Evolutionary conservation across 2,113 vertebrate species (phyloP).

Genomic region (Strix aluco): DNA sequence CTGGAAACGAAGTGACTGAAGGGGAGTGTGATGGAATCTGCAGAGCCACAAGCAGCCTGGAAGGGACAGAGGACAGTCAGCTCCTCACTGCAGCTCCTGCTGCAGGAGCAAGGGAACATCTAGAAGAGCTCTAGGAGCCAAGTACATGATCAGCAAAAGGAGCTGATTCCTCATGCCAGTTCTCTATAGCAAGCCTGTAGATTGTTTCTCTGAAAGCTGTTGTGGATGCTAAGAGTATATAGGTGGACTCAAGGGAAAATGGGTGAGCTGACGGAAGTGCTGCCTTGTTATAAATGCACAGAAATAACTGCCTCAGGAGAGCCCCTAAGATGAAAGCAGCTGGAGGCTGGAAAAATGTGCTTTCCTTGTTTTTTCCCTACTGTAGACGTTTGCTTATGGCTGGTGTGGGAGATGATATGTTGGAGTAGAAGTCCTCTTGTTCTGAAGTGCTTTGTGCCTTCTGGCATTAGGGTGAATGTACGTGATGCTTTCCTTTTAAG

Average conservation of each 20-base stretch:
- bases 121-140: not conserved
- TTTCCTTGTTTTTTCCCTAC: not conserved
- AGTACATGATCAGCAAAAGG: not conserved
- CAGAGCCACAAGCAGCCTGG: not conserved
- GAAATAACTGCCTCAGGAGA: not conserved
- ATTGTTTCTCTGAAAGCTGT: not conserved
- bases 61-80: not conserved
- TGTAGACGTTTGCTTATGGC: not conserved
- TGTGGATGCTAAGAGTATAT: not conserved
- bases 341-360: not conserved
- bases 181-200: not conserved
- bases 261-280: not conserved
- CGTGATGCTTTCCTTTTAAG: not conserved
- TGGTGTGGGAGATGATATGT: not conserved
- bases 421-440: not conserved
- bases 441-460: not conserved
- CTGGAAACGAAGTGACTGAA: not conserved
- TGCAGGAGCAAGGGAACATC: not conserved
- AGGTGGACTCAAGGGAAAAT: not conserved
- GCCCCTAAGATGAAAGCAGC: not conserved
- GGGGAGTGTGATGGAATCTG: not conserved
- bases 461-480: not conserved
- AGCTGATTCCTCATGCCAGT: not conserved
- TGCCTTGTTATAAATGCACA: not conserved
- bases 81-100: not conserved